Evolutionary conservation across 2,797 vertebrate species (phyloP).

Genomic region (Sandelia bainsii): DNA sequence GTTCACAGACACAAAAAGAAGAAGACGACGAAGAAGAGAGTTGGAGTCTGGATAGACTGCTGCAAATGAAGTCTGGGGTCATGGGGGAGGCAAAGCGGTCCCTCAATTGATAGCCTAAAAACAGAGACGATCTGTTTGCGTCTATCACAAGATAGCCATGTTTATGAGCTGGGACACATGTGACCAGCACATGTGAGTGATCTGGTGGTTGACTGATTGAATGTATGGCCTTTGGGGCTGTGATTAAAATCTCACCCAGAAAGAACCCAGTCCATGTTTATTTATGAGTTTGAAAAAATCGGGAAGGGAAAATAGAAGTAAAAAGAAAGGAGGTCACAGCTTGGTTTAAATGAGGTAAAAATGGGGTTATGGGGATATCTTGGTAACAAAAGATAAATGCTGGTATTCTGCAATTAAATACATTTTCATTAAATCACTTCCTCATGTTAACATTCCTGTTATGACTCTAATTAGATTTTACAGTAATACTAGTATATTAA

Average conservation of each 20-base stretch:
- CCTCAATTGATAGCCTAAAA: constrained; percentile 59
- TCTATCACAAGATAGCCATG: constrained; percentile 59
- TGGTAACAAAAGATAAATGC: neutral
- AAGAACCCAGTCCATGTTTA: constrained; percentile 37
- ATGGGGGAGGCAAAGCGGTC: constrained; percentile 43
- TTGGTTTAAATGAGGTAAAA: neutral
- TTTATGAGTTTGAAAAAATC: constrained; percentile 18
- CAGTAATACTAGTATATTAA: neutral
- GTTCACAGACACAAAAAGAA: constrained; percentile 49
- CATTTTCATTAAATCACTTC: neutral
- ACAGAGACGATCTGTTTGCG: constrained; percentile 68
- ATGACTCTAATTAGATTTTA: neutral
- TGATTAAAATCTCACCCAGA: constrained; percentile 44
- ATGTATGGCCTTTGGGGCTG: constrained; percentile 44
- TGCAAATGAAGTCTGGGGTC: constrained; percentile 44
- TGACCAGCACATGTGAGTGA: constrained; percentile 58
- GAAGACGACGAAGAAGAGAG: constrained; percentile 19
- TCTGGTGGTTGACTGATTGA: constrained; percentile 35
- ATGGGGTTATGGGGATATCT: neutral
- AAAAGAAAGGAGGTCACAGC: constrained; percentile 23
- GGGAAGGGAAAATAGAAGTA: neutral
- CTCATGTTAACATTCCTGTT: neutral
- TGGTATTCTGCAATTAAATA: neutral
- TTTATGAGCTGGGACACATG: constrained; percentile 47
- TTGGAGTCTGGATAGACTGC: constrained; percentile 25